Evolutionary conservation across 2,113 vertebrate genomes (phyloP), one percentile per base, ranked within the genome.

Genomic region (Oncorhynchus nerka): DNA sequence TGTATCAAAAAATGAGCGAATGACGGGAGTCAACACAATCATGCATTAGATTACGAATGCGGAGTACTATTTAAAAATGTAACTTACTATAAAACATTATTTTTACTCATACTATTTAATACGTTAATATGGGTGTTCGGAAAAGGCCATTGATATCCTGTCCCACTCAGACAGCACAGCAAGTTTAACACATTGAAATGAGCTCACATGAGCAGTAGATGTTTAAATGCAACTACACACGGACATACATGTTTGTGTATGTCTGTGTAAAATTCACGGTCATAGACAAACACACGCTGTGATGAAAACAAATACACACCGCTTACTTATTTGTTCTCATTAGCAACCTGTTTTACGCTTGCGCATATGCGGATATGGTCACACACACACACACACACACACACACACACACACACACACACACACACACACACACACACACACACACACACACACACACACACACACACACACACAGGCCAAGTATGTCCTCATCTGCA

Each of bases 401-500:
- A n/a, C 66, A 68, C 66, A 34, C 30, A 75, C 76, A 75, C 65
- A 73, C 30, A 20, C 16, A n/a, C 66, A 68, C 66, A 34, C 30
- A 75, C 76, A 75, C 65, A 73, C 24, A 24, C 24, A 24, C 24
- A 24, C 24, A 24, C 24, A 24, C 78, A 79, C 73, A 74, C 71
- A 75, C 83, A 72, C 74, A 74, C 76, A 80, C 74, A 61, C 57
- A 71, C 67, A 71, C 45, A 49, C 71, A 74, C 55, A 87, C 86
- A 85, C 88, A 89, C 73, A 89, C 79, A 22, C 28, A 59, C 20
- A 34, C 70, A 55, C 5, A 62, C n/a, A 74, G 66, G 83, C 89
- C 85, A 91, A 93, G 85, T 91, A 93, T 86, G 92, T 86, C 80
- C 91, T 89, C 83, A 89, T 94, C 90, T 70, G 78, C 85, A 81